These are phyloP conservation scores for Acholoe squamosa DNA, from an alignment of 2,888 invertebrate genomes.

Conservation along the genomic window DNA sequence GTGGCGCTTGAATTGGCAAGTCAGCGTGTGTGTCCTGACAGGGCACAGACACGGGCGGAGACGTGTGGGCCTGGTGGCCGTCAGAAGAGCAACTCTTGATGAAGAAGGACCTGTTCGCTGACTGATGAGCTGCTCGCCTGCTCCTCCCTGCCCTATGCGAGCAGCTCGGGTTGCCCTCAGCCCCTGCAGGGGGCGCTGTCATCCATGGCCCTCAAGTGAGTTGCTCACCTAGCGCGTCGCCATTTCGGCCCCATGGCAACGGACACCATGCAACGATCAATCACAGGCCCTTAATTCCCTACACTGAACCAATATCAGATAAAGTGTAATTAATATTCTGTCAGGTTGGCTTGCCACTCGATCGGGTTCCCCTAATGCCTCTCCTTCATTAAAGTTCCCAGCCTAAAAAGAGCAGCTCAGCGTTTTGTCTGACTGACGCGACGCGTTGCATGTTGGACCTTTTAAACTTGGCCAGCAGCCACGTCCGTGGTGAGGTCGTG, in stretches of 20 bases:
- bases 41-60: slow-evolving; percentile 24
- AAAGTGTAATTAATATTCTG: slow-evolving; percentile 52
- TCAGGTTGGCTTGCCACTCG: not conserved
- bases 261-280: slow-evolving; percentile 27
- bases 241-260: not conserved
- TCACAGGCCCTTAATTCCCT: slow-evolving; percentile 29
- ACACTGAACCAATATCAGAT: slow-evolving; percentile 52
- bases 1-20: not conserved
- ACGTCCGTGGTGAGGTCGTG: no score
- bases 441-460: not conserved
- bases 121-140: slow-evolving; percentile 44
- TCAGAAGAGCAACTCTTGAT: not conserved
- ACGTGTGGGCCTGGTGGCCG: not conserved
- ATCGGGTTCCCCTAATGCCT: slow-evolving; percentile 35
- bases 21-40: slow-evolving; percentile 15
- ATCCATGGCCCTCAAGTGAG: slow-evolving; percentile 29
- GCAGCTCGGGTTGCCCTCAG: slow-evolving; percentile 30
- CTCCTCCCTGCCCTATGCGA: not conserved
- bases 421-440: slow-evolving; percentile 3
- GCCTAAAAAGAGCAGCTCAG: not conserved
- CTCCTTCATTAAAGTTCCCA: not conserved
- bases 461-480: no score
- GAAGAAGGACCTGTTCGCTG: slow-evolving; percentile 18
- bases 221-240: not conserved
- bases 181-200: slow-evolving; percentile 18